A percentile compares a stretch with the other conserved stretches of the same genome.
Evolutionary conservation across 2,888 invertebrate genomes (phyloP).

Genomic region (Zelleria hepariella): DNA sequence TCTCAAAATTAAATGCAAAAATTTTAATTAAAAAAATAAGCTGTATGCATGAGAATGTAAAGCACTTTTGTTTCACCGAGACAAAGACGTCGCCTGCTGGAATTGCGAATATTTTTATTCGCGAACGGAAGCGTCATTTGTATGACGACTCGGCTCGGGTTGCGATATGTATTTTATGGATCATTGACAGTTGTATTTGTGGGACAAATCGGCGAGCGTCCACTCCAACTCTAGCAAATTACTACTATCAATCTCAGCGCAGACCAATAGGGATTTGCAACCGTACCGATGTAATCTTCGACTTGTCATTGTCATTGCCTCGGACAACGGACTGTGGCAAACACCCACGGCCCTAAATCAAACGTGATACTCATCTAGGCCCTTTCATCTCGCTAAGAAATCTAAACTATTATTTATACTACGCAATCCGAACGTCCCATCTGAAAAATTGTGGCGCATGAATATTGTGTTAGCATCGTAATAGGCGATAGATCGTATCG

Average conservation of each 20-base stretch:
- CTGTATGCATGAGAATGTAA: not conserved
- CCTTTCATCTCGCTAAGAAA: not conserved
- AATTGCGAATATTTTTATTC: slow-evolving; percentile 13
- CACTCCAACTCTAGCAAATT: slow-evolving; percentile 47
- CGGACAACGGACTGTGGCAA: not conserved
- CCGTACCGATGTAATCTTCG: slow-evolving; percentile 52
- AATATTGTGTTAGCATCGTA: not conserved
- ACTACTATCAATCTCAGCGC: slow-evolving; percentile 53
- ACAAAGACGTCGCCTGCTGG: not conserved
- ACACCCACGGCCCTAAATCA: not conserved
- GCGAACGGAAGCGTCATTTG: slow-evolving; percentile 8
- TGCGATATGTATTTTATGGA: slow-evolving; percentile 38
- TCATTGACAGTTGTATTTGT: slow-evolving; percentile 33
- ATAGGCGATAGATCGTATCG: slow-evolving; percentile 5
- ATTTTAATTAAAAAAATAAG: not conserved
- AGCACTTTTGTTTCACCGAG: not conserved
- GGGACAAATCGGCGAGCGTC: slow-evolving; percentile 35
- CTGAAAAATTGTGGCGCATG: not conserved
- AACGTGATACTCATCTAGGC: not conserved
- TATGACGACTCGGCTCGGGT: slow-evolving; percentile 30
- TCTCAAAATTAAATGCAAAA: not conserved
- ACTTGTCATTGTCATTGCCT: slow-evolving; percentile 55
- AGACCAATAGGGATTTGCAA: slow-evolving; percentile 43
- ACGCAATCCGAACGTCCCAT: not conserved
- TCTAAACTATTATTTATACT: not conserved